phyloP scores from a whole-genome alignment of 2,888 invertebrate genomes.

The Serrognathus titanus region DNA sequence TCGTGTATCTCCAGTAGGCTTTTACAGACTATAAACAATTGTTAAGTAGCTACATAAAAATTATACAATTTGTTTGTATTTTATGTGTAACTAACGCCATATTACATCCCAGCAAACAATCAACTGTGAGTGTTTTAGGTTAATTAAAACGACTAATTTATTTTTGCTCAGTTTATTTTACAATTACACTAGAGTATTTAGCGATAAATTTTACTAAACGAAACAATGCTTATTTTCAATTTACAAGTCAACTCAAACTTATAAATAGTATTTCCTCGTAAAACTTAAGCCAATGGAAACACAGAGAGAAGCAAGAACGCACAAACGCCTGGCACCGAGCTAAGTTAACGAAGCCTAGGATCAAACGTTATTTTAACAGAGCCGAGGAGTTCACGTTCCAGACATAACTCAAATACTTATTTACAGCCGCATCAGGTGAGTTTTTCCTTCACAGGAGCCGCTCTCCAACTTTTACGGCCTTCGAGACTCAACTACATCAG shows the following conservation, averaged over 20 bases:
- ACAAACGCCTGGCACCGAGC: slow-evolving; percentile 17
- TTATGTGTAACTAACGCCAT: background rate
- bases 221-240: background rate
- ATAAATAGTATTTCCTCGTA: slow-evolving; percentile 16
- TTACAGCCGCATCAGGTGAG: slow-evolving; percentile 1
- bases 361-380: slow-evolving; percentile 26
- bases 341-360: slow-evolving; percentile 21
- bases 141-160: too few relatives aligned
- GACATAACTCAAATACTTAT: slow-evolving; percentile 34
- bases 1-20: slow-evolving; percentile 30
- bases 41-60: slow-evolving; percentile 1
- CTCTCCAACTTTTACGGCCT: slow-evolving; percentile 4
- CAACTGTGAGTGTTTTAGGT: too few relatives aligned
- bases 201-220: slow-evolving; percentile 1
- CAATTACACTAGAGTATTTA: background rate
- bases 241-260: slow-evolving; percentile 4
- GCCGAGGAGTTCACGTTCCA: slow-evolving; percentile 30
- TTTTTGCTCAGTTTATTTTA: too few relatives aligned
- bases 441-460: slow-evolving; percentile 10
- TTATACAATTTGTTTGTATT: background rate
- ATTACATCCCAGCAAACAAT: background rate
- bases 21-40: slow-evolving; percentile 18
- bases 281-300: slow-evolving; percentile 13
- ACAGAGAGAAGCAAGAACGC: slow-evolving; percentile 2
- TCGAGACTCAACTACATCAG: background rate